Evolutionary conservation across 1,140 invertebrate species (phyloP), one percentile per base, ranked within the genome.

Genomic region (Meloidogyne hapla): DNA sequence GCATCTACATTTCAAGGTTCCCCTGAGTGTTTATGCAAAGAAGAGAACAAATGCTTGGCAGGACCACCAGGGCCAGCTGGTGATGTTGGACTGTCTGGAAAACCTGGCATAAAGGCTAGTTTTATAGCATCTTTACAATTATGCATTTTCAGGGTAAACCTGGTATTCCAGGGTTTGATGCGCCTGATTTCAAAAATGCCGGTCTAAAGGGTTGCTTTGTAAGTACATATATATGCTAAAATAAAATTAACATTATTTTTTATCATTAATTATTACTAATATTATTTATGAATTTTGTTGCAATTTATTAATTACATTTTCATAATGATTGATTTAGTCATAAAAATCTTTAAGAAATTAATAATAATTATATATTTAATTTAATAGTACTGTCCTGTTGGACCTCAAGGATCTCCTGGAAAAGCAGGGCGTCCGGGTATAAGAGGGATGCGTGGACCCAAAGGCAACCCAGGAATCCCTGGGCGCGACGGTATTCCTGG

Each of bases 391-490:
- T 81, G 80, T 71, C 80, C 80, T 23, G 48, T 33, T 38, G 81
- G 80, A 64, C 73, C 81, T n/a, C 71, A 75, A 73, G 72, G 80
- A 38, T 23, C 48, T 12, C 67, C 69, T 33, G 80, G 80, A 48
- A 48, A 69, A n/a, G 77, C 80, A 23, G 80, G 80, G 26, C 62
- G 75, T 38, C 80, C 80, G 25, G 80, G 80, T 23, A 63, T 75
- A 66, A 73, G 81, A 33, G 80, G 80, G 61, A 75, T 76, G 70
- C 81, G 81, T 33, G 80, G 80, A 18, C 80, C 81, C 6, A 83
- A 80, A 64, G 80, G 80, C 21, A 61, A 23, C 18, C 77, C 80
- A 63, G 80, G 80, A 56, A 78, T 79, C 67, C 80, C 80, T 9
- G 80, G 80, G 25, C 71, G 48, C 5, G 64, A 67, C 26, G 69